Base-by-base conservation (phyloP, 2,888 invertebrate genomes). In the Bellardia pandia region DNA sequence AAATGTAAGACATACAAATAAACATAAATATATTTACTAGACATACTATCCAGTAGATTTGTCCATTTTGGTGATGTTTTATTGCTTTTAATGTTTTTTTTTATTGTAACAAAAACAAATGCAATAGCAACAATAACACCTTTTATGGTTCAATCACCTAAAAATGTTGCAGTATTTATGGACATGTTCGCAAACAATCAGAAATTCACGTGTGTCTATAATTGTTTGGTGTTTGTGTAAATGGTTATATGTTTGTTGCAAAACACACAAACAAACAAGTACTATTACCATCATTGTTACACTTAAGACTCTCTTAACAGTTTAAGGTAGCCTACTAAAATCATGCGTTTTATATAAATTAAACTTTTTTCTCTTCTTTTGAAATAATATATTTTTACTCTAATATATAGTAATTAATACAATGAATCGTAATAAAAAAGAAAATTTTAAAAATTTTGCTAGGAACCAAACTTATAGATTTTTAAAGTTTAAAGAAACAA, bases 61-160 rank as follows among this genome's bases (percentile, higher is more conserved):
- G 40, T 75, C 6, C 11, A 77, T 80, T 77, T 76, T 58, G 45
- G 16, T 48, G 48, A 23, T 37, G 42, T 69, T 76, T 75, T 66
- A n/a, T 72, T 60, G 13, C 69, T 60, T 75, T 51, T 86, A 16
- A 5, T 40, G 37, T 37, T 53, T 33, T 45, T 33, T 42, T 30
- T 64, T 53, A 9, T 37, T 64, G 66, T 69, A 69, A 66, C 48
- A 56, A 23, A 23, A 56, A n/a, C 33, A 58, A 58, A 58, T 45
- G 33, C 16, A 30, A 45, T 37, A 69, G 13, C 40, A 62, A 62
- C 53, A 69, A 76, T 81, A 85, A 81, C 62, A 85, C 85, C 81
- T 87, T 81, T 81, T 85, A 53, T 69, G 77, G 85, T 87, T 84
- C 81, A 85, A 85, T 81, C 68, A 85, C 77, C 85, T 81, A 68